These are phyloP conservation scores for Cacoxenus indagator DNA, from an alignment of 2,888 invertebrate species.

Conservation along the genomic window DNA sequence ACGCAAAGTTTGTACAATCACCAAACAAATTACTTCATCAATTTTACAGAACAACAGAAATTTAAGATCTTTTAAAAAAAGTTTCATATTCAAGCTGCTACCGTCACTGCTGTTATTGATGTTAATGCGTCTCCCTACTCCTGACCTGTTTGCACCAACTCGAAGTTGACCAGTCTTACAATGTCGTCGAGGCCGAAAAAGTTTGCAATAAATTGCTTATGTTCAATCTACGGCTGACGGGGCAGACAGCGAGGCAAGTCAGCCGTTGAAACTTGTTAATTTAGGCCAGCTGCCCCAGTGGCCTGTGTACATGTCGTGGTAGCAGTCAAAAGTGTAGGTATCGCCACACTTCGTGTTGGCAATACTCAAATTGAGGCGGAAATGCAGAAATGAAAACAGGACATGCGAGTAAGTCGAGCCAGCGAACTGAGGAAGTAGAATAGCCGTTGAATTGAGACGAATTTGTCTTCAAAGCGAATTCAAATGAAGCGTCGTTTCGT, in stretches of 20 bases:
- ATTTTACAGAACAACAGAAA: slow-evolving; percentile 62
- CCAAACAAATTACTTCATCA: slow-evolving; percentile 62
- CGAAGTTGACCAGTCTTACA: slow-evolving; percentile 8
- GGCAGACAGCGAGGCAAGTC: slow-evolving; percentile 32
- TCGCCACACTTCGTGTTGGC: not conserved
- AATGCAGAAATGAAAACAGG: slow-evolving; percentile 55
- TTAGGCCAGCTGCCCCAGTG: slow-evolving; percentile 53
- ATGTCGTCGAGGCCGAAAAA: slow-evolving; percentile 50
- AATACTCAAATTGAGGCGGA: slow-evolving; percentile 48
- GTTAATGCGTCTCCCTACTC: not conserved
- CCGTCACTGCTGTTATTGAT: not conserved
- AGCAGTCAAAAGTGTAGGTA: not conserved
- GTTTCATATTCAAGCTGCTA: slow-evolving; percentile 32
- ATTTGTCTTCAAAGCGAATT: slow-evolving; percentile 9
- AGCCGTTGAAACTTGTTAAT: slow-evolving; percentile 60
- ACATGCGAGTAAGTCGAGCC: slow-evolving; percentile 24
- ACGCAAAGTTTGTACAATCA: slow-evolving; percentile 62
- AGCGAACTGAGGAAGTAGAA: not conserved
- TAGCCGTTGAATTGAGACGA: not conserved
- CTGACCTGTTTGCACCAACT: not conserved
- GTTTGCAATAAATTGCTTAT: slow-evolving; percentile 61
- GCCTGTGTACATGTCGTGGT: no score
- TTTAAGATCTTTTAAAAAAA: slow-evolving; percentile 59
- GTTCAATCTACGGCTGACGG: slow-evolving; percentile 35
- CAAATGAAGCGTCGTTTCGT: not conserved